A percentile compares a stretch with the other conserved stretches of the same genome.
phyloP scores from a whole-genome alignment of 2,888 invertebrate genomes.

The Leptura quadrifasciata region DNA sequence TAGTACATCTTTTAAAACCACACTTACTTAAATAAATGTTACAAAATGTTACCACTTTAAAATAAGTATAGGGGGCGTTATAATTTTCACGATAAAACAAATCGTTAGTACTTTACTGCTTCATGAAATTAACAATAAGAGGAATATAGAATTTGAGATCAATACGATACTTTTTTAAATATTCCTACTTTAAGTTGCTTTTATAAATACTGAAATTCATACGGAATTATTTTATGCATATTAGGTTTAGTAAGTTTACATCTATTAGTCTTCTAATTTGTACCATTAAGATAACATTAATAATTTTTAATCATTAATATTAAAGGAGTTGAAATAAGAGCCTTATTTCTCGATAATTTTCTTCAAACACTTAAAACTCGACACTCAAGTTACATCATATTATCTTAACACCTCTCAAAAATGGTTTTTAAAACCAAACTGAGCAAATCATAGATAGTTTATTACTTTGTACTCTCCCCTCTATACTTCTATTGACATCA shows the following conservation, averaged over 20 bases:
- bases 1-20: constrained; percentile 34
- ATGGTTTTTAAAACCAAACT: not conserved
- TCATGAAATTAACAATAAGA: not conserved
- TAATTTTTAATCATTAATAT: not conserved
- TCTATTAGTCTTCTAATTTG: constrained; percentile 26
- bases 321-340: not conserved
- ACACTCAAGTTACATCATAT: too few species aligned
- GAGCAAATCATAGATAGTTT: not conserved
- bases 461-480: constrained; percentile 25
- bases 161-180: not conserved
- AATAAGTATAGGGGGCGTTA: constrained; percentile 25
- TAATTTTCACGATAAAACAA: not conserved
- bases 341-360: not conserved
- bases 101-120: constrained; percentile 17
- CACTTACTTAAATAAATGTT: constrained; percentile 30
- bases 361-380: not conserved
- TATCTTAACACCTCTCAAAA: not conserved
- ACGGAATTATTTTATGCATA: constrained; percentile 1
- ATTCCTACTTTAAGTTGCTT: not conserved
- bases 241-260: constrained; percentile 9
- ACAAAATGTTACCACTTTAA: constrained; percentile 8
- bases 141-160: constrained; percentile 31
- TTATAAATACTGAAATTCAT: constrained; percentile 5
- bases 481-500: constrained; percentile 30
- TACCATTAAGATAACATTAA: constrained; percentile 1